These are phyloP conservation scores for Jordanella pulchra DNA, from an alignment of 2,797 vertebrate genomes.

Conservation along the genomic window DNA sequence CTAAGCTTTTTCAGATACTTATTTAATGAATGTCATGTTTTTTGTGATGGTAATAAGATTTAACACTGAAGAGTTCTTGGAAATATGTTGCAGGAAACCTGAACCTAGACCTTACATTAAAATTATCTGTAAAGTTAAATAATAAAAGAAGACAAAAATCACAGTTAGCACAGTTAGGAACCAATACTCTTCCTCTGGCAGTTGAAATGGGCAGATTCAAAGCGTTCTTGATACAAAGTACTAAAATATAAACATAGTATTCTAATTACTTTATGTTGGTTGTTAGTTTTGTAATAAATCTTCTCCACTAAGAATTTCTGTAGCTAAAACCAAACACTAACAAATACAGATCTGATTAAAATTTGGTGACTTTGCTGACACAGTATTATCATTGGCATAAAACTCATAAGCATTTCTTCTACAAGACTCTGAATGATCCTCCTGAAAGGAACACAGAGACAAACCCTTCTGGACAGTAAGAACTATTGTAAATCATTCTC, in stretches of 20 bases:
- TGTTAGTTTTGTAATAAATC: conserved; percentile 78
- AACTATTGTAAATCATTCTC: background rate
- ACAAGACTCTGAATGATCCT: conserved; percentile 80
- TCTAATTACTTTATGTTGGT: conserved; percentile 54
- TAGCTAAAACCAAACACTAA: conserved; percentile 73
- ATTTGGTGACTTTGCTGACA: conserved; percentile 71
- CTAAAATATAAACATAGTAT: conserved; percentile 85
- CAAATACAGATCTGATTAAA: background rate
- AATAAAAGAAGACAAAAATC: no score
- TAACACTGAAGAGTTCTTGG: background rate
- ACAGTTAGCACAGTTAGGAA: no score
- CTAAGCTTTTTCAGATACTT: background rate
- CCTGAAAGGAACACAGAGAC: conserved; percentile 38
- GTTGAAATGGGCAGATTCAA: no score
- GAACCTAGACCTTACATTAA: no score
- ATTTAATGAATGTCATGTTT: background rate
- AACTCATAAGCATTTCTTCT: conserved; percentile 74
- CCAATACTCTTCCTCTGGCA: no score
- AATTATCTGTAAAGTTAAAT: no score
- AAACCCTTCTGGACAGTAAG: background rate
- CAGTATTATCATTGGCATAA: conserved; percentile 80
- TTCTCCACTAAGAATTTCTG: conserved; percentile 86
- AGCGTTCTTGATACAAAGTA: no score
- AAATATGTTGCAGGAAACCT: no score
- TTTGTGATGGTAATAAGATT: background rate